phyloP scores from a whole-genome alignment of 2,888 invertebrate species.

The Lepidochrysops patricia region DNA sequence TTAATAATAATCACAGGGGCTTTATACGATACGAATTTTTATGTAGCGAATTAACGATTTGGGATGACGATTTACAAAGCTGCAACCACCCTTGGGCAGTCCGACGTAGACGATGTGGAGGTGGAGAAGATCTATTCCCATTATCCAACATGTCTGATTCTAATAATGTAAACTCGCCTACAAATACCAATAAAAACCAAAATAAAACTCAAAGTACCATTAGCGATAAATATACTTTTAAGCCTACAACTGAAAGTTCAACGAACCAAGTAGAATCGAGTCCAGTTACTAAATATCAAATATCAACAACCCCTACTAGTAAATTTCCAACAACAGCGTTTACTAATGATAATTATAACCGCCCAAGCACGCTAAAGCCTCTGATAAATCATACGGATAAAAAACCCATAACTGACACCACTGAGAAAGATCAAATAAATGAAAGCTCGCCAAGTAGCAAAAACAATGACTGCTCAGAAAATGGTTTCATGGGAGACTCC shows the following conservation, averaged over 20 bases:
- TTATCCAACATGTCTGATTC: neutral
- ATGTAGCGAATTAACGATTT: constrained; percentile 84
- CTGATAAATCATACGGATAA: neutral
- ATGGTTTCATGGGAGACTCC: constrained; percentile 74
- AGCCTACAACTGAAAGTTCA: neutral
- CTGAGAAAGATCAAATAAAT: neutral
- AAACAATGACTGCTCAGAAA: constrained; percentile 37
- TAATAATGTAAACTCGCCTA: neutral
- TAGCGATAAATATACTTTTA: neutral
- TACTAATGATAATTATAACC: neutral
- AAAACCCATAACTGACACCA: neutral
- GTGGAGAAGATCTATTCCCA: constrained; percentile 15
- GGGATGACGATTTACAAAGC: constrained; percentile 81
- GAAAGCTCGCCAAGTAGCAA: constrained; percentile 29
- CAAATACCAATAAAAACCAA: neutral
- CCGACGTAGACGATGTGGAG: constrained; percentile 51
- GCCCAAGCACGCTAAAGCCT: neutral
- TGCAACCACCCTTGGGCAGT: constrained; percentile 83
- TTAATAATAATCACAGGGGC: constrained; percentile 75
- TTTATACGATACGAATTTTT: constrained; percentile 81
- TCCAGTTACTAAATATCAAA: neutral
- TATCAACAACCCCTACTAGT: neutral
- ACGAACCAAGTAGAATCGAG: neutral
- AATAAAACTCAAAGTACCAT: neutral
- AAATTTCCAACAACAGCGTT: neutral